Evolutionary conservation across 2,797 vertebrate species (phyloP).

Genomic region (Holocentrus rufus): DNA sequence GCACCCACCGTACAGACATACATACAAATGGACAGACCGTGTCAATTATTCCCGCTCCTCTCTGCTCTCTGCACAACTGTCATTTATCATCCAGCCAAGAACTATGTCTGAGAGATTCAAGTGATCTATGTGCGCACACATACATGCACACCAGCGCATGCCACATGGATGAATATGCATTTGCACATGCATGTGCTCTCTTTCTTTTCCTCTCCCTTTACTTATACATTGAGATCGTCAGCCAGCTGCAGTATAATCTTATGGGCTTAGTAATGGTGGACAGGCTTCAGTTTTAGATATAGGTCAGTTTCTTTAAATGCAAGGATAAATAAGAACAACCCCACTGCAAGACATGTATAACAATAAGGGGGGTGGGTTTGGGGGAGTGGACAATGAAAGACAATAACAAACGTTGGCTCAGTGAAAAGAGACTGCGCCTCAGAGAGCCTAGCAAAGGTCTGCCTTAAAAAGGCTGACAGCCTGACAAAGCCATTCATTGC

Average conservation of each 20-base stretch:
- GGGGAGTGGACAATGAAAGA: constrained; percentile 63
- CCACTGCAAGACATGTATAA: constrained; percentile 41
- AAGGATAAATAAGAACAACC: constrained; percentile 57
- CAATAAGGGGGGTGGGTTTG: constrained; percentile 71
- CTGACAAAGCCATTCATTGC: constrained; percentile 66
- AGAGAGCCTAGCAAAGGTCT: constrained; percentile 67
- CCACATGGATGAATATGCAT: constrained; percentile 1
- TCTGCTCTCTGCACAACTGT: constrained; percentile 36
- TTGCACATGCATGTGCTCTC: constrained; percentile 28
- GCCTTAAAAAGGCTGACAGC: constrained; percentile 65
- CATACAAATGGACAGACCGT: constrained; percentile 62
- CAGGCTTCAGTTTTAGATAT: constrained; percentile 66
- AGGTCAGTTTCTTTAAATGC: constrained; percentile 70
- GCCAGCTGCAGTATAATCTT: constrained; percentile 25
- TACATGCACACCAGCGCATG: constrained; percentile 1
- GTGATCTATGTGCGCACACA: constrained; percentile 5
- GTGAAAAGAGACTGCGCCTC: constrained; percentile 59
- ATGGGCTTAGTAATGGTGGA: constrained; percentile 40
- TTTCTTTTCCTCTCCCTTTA: constrained; percentile 29
- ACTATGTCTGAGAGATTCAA: constrained; percentile 6
- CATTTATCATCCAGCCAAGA: constrained; percentile 56
- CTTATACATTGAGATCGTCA: neutral
- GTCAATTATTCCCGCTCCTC: constrained; percentile 56
- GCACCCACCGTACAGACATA: constrained; percentile 48
- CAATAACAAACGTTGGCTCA: constrained; percentile 57